phyloP scores from a whole-genome alignment of 1,140 invertebrate genomes.

The Drosophila parabipectinata region DNA sequence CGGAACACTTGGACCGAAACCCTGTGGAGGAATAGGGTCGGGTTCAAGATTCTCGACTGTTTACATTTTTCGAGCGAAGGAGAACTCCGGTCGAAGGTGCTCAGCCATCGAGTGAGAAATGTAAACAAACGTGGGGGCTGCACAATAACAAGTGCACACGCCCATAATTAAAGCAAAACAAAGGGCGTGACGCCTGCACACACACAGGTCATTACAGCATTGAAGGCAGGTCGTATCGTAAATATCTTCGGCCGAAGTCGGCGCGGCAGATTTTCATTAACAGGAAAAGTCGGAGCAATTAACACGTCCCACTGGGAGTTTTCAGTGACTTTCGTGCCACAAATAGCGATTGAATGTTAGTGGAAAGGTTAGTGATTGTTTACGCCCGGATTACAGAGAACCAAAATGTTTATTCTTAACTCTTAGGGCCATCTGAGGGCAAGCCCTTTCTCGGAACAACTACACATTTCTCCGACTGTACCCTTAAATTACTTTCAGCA shows the following conservation, averaged over 20 bases:
- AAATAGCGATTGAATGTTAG: conserved; percentile 15
- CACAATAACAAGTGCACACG: conserved; percentile 34
- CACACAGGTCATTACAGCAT: background rate
- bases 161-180: conserved; percentile 77
- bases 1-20: conserved; percentile 20
- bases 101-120: conserved; percentile 24
- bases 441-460: background rate
- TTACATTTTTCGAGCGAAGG: conserved; percentile 30
- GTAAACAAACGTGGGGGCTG: conserved; percentile 20
- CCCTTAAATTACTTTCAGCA: conserved; percentile 46
- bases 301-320: conserved; percentile 50
- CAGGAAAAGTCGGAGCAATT: conserved; percentile 64
- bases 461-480: conserved; percentile 12
- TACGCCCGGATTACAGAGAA: conserved; percentile 6
- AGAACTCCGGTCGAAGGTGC: conserved; percentile 11
- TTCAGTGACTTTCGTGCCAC: conserved; percentile 22
- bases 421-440: too few relatives aligned
- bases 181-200: conserved; percentile 33
- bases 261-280: conserved; percentile 65
- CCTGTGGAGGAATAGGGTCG: background rate
- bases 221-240: conserved; percentile 57
- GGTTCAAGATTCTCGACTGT: conserved; percentile 20
- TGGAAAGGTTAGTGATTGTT: conserved; percentile 19
- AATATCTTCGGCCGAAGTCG: conserved; percentile 34
- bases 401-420: background rate